phyloP scores from a whole-genome alignment of 2,113 vertebrate genomes.

The Platysternon megacephalum region DNA sequence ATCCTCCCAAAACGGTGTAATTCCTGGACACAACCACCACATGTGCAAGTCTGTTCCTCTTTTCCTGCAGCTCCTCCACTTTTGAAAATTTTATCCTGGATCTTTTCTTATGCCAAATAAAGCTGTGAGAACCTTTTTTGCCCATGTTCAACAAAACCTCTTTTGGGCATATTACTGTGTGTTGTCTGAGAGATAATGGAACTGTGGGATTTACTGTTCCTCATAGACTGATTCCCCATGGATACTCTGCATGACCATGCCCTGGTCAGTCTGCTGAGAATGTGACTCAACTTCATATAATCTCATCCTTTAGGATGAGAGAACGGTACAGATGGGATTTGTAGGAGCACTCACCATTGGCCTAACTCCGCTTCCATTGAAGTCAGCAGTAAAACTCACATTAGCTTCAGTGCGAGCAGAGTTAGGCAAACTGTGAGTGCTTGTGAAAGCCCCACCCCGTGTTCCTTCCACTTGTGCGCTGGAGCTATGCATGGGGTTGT shows the following conservation, averaged over 20 bases:
- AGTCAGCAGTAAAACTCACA: background rate
- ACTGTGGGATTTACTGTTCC: fast-evolving
- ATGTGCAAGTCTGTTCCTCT: background rate
- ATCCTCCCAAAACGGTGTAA: background rate
- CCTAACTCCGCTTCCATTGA: background rate
- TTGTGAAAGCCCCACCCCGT: background rate
- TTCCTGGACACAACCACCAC: background rate
- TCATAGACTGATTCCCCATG: background rate
- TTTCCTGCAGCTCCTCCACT: background rate
- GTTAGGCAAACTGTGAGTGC: background rate
- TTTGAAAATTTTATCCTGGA: background rate
- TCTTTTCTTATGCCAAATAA: background rate
- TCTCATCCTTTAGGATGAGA: background rate
- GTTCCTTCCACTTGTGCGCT: background rate
- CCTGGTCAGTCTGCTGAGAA: background rate
- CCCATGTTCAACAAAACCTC: background rate
- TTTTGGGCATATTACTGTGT: background rate
- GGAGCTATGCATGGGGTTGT: background rate
- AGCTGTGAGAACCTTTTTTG: background rate
- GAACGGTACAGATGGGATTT: background rate
- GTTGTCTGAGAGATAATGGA: background rate
- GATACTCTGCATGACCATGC: fast-evolving
- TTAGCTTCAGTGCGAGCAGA: background rate
- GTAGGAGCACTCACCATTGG: background rate
- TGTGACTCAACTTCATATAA: background rate